phyloP scores from a whole-genome alignment of 2,888 invertebrate genomes.

The Apotomis turbidana region DNA sequence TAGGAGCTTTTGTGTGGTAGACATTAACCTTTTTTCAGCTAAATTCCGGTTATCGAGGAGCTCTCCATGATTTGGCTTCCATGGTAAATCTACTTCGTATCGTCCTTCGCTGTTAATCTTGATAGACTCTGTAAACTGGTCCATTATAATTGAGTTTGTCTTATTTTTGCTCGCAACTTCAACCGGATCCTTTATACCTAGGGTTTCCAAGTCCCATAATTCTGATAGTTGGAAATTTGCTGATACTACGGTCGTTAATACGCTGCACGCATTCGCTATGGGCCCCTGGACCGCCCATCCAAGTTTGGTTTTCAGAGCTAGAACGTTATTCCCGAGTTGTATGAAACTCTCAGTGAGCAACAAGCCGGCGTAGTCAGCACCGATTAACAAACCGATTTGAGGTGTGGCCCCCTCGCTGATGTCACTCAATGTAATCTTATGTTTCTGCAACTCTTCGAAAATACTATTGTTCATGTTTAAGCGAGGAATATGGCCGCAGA shows the following conservation, averaged over 20 bases:
- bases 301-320: neutral
- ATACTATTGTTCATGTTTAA: no score
- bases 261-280: neutral
- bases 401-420: constrained; percentile 6
- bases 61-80: no score
- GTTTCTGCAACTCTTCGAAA: constrained; percentile 2
- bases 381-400: constrained; percentile 12
- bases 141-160: no score
- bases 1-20: no score
- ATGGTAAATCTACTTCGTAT: no score
- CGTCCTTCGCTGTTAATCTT: no score
- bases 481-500: no score
- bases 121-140: no score
- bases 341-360: constrained; percentile 13
- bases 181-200: neutral
- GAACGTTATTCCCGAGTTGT: neutral
- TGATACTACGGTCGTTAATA: neutral
- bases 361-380: constrained; percentile 8
- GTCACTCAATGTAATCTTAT: constrained; percentile 23
- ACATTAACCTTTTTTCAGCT: no score
- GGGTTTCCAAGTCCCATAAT: constrained; percentile 1
- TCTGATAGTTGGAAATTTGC: neutral
- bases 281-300: constrained; percentile 12
- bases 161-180: neutral
- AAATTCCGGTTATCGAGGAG: no score